Evolutionary conservation across 2,113 vertebrate genomes (phyloP), one percentile per base, ranked within the genome.

Genomic region (Cynocephalus volans): DNA sequence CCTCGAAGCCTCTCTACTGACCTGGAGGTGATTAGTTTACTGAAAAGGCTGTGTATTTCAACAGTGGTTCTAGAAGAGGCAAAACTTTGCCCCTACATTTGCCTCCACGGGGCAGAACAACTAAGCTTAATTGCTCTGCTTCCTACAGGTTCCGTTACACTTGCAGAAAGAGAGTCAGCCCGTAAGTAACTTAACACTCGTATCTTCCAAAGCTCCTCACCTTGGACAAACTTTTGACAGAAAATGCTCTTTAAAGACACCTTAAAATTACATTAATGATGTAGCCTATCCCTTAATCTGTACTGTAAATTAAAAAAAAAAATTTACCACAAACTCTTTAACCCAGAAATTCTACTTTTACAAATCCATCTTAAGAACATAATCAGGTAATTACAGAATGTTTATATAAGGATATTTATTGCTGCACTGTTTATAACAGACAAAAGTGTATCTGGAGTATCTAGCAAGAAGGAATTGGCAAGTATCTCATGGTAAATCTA

Each of bases 21-120:
- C 72, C 95, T 69, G 80, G 41, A 73, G 84, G 67, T 84, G 54
- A 52, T 92, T 90, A 97, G 54, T 77, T 97, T 83, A 76, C n/a
- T 19, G 23, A 50, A 92, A 10, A 5, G 73, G 33, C 83, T 90
- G 95, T 89, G 60, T 54, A 15, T 52, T 88, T 8, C 21, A 90
- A 96, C 75, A 21, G 36, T 18, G 84, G 87, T 96, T 65, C 96
- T 89, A 97, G 89, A 1, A 28, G 45, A 96, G 92, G 89, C 17
- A 5, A 1, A 77, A 48, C 8, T n/a, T 6, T 0, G 0, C 8
- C 15, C 33, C n/a, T 10, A 4, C 11, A 1, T 9, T 50, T 31
- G 6, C 58, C 21, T 10, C 56, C 19, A 7, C 15, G 8, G 17
- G 73, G 33, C 50, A 89, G 64, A 45, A 81, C 76, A 36, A 17